These are phyloP conservation scores for Epizoanthus fatuus DNA, from an alignment of 92 coral and sea anemone species.

Conservation along the genomic window DNA sequence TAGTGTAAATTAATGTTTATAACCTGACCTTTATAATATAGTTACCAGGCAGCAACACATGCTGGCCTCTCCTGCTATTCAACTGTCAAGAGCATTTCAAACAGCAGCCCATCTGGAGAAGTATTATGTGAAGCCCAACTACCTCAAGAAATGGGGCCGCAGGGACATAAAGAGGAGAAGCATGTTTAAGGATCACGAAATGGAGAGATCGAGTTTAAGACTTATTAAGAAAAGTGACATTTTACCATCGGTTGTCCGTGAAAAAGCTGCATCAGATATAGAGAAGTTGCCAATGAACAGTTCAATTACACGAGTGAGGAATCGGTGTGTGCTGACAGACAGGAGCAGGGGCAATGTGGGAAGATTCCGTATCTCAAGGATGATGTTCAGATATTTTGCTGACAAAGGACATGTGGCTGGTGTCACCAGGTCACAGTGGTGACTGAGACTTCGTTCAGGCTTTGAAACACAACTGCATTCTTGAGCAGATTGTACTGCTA, in stretches of 20 bases:
- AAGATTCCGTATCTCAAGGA: conserved; percentile 90
- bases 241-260: conserved; percentile 88
- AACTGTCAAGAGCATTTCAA: conserved; percentile 66
- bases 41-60: conserved; percentile 10
- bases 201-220: conserved; percentile 87
- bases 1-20: not conserved
- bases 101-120: conserved; percentile 78
- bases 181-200: conserved; percentile 88
- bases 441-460: not conserved
- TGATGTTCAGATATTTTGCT: conserved; percentile 96
- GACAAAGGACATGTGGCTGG: conserved; percentile 95
- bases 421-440: conserved; percentile 95
- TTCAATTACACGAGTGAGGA: conserved; percentile 89
- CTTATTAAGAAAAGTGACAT: conserved; percentile 95
- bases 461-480: too few relatives aligned
- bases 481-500: too few relatives aligned
- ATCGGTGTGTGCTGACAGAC: conserved; percentile 97
- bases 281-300: conserved; percentile 90
- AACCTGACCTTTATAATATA: not conserved
- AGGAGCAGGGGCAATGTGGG: conserved; percentile 97
- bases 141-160: conserved; percentile 98
- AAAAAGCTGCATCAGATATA: conserved; percentile 92
- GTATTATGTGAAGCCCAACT: conserved; percentile 93
- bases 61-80: conserved; percentile 24
- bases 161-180: conserved; percentile 93